Conservation (phyloP, 2,797 vertebrate genomes). For the Champsocephalus esox region DNA sequence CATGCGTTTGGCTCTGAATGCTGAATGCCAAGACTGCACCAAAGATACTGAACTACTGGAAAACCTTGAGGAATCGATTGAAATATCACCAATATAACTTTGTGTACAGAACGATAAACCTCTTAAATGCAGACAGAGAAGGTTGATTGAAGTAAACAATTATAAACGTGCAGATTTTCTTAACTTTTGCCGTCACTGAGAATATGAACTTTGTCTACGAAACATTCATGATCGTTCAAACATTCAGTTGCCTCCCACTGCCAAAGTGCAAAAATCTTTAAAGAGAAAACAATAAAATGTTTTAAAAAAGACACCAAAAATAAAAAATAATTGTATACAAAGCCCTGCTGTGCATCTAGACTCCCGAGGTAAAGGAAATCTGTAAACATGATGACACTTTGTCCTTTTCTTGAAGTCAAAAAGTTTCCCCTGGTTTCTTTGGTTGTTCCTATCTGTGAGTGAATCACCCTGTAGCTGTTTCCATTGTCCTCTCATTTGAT, state of each 20-base stretch:
- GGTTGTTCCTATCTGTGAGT: not conserved
- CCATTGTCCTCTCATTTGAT: not conserved
- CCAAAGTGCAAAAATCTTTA: constrained; percentile 25
- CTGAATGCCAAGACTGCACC: too few relatives aligned
- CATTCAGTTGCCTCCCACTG: not conserved
- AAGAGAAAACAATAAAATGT: constrained; percentile 34
- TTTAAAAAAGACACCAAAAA: constrained; percentile 28
- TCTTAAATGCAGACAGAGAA: constrained; percentile 1
- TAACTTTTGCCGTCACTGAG: not conserved
- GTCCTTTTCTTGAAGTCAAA: constrained; percentile 8
- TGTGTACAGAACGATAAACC: constrained; percentile 1
- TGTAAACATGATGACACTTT: constrained; percentile 67
- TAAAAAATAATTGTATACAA: constrained; percentile 15
- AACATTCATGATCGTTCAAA: constrained; percentile 15
- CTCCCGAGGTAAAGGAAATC: constrained; percentile 21
- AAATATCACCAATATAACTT: not conserved
- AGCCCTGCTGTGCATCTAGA: constrained; percentile 36
- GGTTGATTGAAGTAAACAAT: not conserved
- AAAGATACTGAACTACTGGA: too few relatives aligned
- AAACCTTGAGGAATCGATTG: not conserved
- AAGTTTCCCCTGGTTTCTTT: not conserved
- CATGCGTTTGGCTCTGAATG: too few relatives aligned
- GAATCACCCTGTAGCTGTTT: constrained; percentile 1
- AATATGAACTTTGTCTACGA: not conserved
- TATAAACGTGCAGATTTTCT: not conserved